These are phyloP conservation scores for Endomychus coccineus DNA, from an alignment of 2,888 invertebrate genomes.

Conservation along the genomic window DNA sequence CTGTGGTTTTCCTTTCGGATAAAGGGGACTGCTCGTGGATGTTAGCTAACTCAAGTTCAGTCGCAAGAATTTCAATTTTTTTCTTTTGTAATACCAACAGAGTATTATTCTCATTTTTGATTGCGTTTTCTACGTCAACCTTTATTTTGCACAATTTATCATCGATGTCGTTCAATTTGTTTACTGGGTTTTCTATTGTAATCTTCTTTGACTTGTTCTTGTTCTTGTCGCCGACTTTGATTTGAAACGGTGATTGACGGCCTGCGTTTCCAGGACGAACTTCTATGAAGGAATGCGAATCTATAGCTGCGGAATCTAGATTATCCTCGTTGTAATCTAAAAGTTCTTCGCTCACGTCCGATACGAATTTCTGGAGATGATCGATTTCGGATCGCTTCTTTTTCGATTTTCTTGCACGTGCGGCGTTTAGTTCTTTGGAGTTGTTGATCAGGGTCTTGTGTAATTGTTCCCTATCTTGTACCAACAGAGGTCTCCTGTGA, in stretches of 20 bases:
- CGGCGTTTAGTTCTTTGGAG: constrained; percentile 11
- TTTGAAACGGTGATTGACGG: too few relatives aligned
- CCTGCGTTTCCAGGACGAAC: not conserved
- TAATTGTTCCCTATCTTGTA: constrained; percentile 8
- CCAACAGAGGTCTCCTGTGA: constrained; percentile 3
- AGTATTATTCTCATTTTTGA: constrained; percentile 2
- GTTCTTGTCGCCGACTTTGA: constrained; percentile 1
- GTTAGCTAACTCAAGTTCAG: constrained; percentile 9
- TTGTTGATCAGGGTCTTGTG: constrained; percentile 8
- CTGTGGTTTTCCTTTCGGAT: constrained; percentile 2
- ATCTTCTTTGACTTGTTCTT: constrained; percentile 1
- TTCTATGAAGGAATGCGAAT: constrained; percentile 27
- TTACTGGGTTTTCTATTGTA: not conserved
- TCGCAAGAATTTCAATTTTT: constrained; percentile 10
- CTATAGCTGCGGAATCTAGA: constrained; percentile 27
- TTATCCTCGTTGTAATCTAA: constrained; percentile 12
- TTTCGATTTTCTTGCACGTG: constrained; percentile 10
- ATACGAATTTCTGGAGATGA: constrained; percentile 12
- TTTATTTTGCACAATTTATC: constrained; percentile 5
- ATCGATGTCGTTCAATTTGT: constrained; percentile 9
- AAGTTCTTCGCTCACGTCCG: constrained; percentile 12
- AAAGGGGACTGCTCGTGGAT: constrained; percentile 4
- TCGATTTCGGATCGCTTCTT: constrained; percentile 13
- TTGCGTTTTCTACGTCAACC: constrained; percentile 1
- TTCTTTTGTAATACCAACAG: constrained; percentile 6